phyloP scores from a whole-genome alignment of 2,113 vertebrate species.

The Grallaria varia region DNA sequence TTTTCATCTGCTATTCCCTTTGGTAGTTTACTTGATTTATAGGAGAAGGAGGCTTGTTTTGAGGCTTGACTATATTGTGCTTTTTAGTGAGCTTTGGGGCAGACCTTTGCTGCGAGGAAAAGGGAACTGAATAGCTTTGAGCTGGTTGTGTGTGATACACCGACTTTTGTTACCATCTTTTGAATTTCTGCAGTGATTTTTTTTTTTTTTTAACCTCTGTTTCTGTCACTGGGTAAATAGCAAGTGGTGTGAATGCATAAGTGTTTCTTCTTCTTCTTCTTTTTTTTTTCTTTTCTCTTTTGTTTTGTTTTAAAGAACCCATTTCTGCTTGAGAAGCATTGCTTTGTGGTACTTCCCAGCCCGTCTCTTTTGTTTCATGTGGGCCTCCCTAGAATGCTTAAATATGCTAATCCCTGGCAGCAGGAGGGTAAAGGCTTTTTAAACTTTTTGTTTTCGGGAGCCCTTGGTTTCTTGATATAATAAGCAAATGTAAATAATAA shows the following conservation, averaged over 20 bases:
- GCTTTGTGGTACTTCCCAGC: slow-evolving; percentile 38
- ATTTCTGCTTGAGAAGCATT: slow-evolving; percentile 12
- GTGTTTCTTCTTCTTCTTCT: background rate
- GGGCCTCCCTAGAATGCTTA: slow-evolving; percentile 26
- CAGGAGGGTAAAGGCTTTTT: slow-evolving; percentile 3
- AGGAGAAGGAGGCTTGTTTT: background rate
- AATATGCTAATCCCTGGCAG: slow-evolving; percentile 50
- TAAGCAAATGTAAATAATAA: slow-evolving; percentile 30
- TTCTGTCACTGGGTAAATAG: background rate
- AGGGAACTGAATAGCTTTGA: background rate
- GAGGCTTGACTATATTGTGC: background rate
- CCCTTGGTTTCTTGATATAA: slow-evolving; percentile 12
- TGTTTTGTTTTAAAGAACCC: slow-evolving; percentile 14
- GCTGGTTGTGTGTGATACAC: background rate
- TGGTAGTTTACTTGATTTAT: slow-evolving; percentile 15
- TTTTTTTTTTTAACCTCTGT: background rate
- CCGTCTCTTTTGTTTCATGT: slow-evolving; percentile 43
- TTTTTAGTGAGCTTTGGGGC: background rate
- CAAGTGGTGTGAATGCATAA: background rate
- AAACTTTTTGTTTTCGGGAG: background rate
- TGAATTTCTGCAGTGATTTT: background rate
- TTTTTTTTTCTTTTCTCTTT: background rate
- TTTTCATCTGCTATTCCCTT: background rate
- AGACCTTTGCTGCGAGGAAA: background rate
- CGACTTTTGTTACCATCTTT: background rate